Conservation (phyloP, 2,113 vertebrate species). For the Pagrus major region DNA sequence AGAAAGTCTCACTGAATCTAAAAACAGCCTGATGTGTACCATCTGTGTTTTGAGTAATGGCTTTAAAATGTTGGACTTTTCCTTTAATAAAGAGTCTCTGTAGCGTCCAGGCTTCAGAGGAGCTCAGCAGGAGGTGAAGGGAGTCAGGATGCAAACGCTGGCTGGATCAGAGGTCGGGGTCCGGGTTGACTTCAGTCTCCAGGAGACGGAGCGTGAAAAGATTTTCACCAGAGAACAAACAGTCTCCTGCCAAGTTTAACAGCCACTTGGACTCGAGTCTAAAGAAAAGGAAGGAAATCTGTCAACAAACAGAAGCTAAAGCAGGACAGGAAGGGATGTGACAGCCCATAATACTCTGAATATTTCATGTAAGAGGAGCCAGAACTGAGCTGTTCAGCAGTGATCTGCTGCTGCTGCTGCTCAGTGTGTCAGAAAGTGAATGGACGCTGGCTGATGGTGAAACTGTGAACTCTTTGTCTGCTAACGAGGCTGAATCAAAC, state of each 20-base stretch:
- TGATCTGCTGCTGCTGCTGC: background rate
- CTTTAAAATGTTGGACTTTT: background rate
- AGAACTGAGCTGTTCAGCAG: background rate
- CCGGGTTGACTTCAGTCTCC: no score
- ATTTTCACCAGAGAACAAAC: background rate
- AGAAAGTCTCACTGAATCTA: no score
- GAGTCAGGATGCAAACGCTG: background rate
- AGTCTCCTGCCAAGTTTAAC: background rate
- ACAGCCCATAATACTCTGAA: background rate
- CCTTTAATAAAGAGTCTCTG: background rate
- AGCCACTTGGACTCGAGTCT: background rate
- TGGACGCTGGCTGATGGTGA: background rate
- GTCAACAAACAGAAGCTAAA: background rate
- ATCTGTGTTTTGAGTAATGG: no score
- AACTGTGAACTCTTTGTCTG: slow-evolving; percentile 36
- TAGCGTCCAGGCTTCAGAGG: slow-evolving; percentile 8
- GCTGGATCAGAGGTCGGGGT: background rate
- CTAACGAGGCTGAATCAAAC: background rate
- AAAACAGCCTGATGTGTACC: no score
- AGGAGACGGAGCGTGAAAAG: slow-evolving; percentile 3
- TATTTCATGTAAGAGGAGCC: background rate
- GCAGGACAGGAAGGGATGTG: background rate
- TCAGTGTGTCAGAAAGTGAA: background rate
- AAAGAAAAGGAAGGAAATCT: background rate
- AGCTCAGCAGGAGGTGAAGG: background rate